Base-by-base conservation (phyloP, 2,113 vertebrate species). In the Calidris pugnax region DNA sequence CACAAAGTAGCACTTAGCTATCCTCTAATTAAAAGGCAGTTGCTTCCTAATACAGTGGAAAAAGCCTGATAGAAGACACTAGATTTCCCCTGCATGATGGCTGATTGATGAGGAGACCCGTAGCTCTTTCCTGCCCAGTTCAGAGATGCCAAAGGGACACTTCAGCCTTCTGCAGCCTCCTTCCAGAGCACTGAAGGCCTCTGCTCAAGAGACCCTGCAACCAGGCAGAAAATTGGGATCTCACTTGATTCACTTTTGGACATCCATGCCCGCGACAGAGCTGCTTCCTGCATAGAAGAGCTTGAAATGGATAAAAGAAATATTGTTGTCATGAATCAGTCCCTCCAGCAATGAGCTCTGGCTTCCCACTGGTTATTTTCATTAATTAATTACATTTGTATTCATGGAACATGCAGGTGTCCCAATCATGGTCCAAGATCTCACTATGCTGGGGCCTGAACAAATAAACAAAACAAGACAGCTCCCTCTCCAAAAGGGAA, bases 21-120 rank as follows among this genome's bases (percentile, higher is more conserved):
- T 71, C 84, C 89, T 62, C 95, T 95, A 91, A 96, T 95, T 96
- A 97, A 96, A 94, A 96, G 95, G 92, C 84, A 95, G 84, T 57
- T 87, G 86, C 95, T 87, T 89, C 79, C 90, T 86, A 62, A 81
- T 72, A 43, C 47, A 23, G 73, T 22, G 63, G 30, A 69, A 95
- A 47, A 79, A 88, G 48, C 59, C 75, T 93, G 53, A 53, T 76
- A 13, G 75, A 85, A 90, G 75, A 69, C 91, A 48, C 45, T 53
- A 32, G 68, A n/a, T 87, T 85, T 76, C 75, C 86, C 62, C 66
- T 45, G 48, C 27, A 7, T 68, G 85, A 48, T 62, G 39, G 62
- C 43, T 93, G 73, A 78, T 72, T 72, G 69, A 89, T 92, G 73
- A 89, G 66, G 39, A 94, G 80, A 45, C 56, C 62, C 37, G 39